Conservation (phyloP, 2,888 invertebrate genomes). For the Apodemia mormo region DNA sequence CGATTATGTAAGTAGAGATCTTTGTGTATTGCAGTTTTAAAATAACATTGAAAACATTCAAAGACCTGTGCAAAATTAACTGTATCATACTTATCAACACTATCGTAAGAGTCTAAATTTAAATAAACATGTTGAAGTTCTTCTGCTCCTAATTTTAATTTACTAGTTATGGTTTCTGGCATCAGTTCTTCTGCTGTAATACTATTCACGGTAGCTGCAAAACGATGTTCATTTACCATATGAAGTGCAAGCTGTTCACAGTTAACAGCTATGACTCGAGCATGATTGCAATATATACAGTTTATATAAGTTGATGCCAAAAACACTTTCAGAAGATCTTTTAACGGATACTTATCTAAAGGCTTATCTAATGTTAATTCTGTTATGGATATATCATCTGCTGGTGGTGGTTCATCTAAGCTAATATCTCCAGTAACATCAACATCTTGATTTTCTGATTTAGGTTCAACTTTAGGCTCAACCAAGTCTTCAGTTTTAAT, state of each 20-base stretch:
- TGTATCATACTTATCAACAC: constrained; percentile 78
- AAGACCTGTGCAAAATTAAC: constrained; percentile 85
- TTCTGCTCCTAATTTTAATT: constrained; percentile 83
- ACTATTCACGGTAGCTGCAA: constrained; percentile 89
- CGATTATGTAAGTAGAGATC: constrained; percentile 93
- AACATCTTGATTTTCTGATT: constrained; percentile 55
- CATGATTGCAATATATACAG: constrained; percentile 94
- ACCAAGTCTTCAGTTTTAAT: constrained; percentile 49
- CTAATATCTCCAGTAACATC: constrained; percentile 52
- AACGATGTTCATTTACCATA: constrained; percentile 89
- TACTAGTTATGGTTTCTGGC: constrained; percentile 86
- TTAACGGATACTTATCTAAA: constrained; percentile 87
- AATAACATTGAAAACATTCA: constrained; percentile 94
- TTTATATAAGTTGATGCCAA: constrained; percentile 84
- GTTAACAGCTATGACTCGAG: constrained; percentile 91
- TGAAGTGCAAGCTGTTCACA: constrained; percentile 90
- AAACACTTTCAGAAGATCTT: constrained; percentile 88
- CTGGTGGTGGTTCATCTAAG: constrained; percentile 55
- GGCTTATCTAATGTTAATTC: constrained; percentile 88
- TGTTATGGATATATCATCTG: constrained; percentile 83
- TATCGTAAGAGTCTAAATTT: constrained; percentile 87
- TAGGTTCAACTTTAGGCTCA: constrained; percentile 54
- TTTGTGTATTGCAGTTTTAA: constrained; percentile 89
- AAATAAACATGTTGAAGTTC: constrained; percentile 85
- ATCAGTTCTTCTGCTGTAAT: constrained; percentile 88